phyloP scores from a whole-genome alignment of 2,888 invertebrate genomes.

The Platycnemis pennipes region DNA sequence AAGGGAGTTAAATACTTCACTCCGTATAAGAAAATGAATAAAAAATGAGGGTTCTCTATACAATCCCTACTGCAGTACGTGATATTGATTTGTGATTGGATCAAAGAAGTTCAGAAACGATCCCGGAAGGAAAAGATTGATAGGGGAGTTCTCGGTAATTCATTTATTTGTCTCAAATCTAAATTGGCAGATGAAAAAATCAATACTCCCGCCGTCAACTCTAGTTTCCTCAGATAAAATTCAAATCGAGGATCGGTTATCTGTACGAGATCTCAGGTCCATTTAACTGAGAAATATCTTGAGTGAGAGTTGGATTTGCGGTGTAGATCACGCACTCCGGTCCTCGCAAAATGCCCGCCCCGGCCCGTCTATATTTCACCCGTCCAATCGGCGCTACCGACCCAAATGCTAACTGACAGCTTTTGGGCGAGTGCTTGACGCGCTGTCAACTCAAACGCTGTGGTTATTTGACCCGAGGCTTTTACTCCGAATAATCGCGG shows the following conservation, averaged over 20 bases:
- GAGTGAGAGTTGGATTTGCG: not conserved
- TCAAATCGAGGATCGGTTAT: not conserved
- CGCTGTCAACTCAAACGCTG: conserved; percentile 15
- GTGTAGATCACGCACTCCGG: not conserved
- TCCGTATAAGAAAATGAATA: no score
- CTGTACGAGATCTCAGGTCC: not conserved
- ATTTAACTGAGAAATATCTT: not conserved
- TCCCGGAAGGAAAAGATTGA: not conserved
- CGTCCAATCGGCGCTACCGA: not conserved
- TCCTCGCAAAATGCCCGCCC: not conserved
- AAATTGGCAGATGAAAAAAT: no score
- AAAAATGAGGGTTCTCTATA: no score
- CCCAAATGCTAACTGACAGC: not conserved
- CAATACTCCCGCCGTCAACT: not conserved
- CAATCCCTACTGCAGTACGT: no score
- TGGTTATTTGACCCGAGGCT: not conserved
- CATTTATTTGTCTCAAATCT: no score
- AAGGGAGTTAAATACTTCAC: no score
- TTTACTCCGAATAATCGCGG: not conserved
- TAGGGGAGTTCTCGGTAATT: not conserved
- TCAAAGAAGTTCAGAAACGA: not conserved
- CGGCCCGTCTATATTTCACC: not conserved
- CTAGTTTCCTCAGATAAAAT: not conserved
- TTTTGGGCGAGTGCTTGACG: not conserved
- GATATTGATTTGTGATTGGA: no score